Percentiles rank a stretch among this genome's conserved stretches.
phyloP scores from a whole-genome alignment of 2,888 invertebrate species.

The Metopia argyrocephala region DNA sequence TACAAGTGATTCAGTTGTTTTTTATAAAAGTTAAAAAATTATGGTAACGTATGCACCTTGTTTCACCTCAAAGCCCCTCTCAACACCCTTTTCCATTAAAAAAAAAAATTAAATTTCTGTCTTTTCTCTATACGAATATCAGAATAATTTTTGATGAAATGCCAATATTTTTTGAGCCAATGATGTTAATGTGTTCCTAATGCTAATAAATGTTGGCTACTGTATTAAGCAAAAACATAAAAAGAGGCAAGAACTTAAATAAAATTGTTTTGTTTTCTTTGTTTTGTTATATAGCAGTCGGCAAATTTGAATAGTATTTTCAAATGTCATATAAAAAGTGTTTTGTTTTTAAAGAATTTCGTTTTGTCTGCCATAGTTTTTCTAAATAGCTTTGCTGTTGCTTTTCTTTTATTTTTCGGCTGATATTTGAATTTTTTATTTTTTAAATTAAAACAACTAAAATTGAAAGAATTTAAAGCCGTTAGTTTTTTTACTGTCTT shows the following conservation, averaged over 20 bases:
- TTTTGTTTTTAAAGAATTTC: slow-evolving; percentile 44
- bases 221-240: slow-evolving; percentile 28
- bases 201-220: slow-evolving; percentile 63
- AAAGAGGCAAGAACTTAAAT: background rate
- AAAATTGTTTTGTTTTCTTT: background rate
- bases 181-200: slow-evolving; percentile 62
- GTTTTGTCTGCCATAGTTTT: slow-evolving; percentile 61
- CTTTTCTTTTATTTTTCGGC: background rate
- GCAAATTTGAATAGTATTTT: slow-evolving; percentile 65
- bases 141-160: slow-evolving; percentile 62
- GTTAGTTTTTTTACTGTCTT: slow-evolving; percentile 27
- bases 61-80: background rate
- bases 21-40: slow-evolving; percentile 16
- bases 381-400: slow-evolving; percentile 29
- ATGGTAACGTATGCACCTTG: slow-evolving; percentile 9
- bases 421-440: slow-evolving; percentile 37
- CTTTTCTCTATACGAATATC: background rate
- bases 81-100: too few species aligned
- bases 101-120: too few species aligned
- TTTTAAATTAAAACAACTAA: too few species aligned
- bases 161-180: slow-evolving; percentile 48
- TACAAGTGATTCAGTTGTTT: slow-evolving; percentile 16
- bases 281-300: slow-evolving; percentile 28
- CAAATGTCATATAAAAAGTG: slow-evolving; percentile 3
- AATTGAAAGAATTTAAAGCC: slow-evolving; percentile 37